These are phyloP conservation scores for Hippocampus barbouri DNA, from an alignment of 2,113 vertebrate genomes.

Conservation along the genomic window DNA sequence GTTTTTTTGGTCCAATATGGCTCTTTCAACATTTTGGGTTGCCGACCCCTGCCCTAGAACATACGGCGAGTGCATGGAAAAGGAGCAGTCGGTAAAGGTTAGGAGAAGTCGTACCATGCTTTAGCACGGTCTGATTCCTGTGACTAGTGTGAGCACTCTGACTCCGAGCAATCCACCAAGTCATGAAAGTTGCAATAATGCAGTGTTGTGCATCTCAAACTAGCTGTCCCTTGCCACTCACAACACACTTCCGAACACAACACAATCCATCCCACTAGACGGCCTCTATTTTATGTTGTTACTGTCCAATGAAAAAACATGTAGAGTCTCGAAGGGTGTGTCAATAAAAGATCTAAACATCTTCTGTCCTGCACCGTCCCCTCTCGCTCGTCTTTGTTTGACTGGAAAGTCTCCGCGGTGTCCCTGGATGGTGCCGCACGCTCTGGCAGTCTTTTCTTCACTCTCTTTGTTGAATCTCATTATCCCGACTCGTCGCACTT, in stretches of 20 bases:
- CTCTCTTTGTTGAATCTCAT: conserved; percentile 9
- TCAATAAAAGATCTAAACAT: conserved; percentile 56
- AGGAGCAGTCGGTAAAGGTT: neutral
- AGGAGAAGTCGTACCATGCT: neutral
- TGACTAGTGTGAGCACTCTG: neutral
- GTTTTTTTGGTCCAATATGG: too few relatives aligned
- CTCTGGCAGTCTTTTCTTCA: conserved; percentile 15
- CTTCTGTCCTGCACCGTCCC: conserved; percentile 41
- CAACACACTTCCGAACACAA: neutral
- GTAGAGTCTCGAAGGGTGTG: neutral
- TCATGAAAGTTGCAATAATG: neutral
- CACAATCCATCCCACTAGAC: neutral
- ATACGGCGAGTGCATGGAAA: too few relatives aligned
- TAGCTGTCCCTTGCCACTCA: neutral
- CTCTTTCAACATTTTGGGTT: too few relatives aligned
- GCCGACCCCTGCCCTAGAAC: too few relatives aligned
- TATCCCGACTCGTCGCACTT: neutral
- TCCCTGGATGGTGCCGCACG: conserved; percentile 27
- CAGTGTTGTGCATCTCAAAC: neutral
- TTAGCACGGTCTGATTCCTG: neutral
- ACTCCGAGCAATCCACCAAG: neutral
- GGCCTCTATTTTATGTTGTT: neutral
- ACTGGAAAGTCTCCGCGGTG: conserved; percentile 17
- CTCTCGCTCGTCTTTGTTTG: conserved; percentile 21
- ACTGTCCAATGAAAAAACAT: neutral